phyloP scores from a whole-genome alignment of 2,797 vertebrate genomes.

The Gephyroberyx darwinii region DNA sequence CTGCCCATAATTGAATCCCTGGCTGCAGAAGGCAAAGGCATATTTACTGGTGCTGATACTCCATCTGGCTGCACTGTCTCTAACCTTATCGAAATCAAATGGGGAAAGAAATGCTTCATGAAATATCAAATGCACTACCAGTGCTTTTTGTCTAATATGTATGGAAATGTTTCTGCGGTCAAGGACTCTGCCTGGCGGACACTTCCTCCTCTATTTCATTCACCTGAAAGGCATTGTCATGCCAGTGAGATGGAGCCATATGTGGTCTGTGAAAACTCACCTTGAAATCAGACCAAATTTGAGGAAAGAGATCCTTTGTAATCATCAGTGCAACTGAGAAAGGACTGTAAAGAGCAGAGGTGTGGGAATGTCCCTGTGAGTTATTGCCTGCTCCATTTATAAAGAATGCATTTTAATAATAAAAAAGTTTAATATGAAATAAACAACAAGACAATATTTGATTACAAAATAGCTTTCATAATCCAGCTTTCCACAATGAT shows the following conservation, averaged over 20 bases:
- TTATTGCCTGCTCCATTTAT: no score
- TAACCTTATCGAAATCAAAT: conserved; percentile 74
- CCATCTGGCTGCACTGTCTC: conserved; percentile 57
- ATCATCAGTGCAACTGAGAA: neutral
- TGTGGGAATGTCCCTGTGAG: no score
- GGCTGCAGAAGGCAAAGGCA: conserved; percentile 35
- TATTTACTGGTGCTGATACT: conserved; percentile 54
- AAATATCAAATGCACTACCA: conserved; percentile 63
- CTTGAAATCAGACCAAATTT: neutral
- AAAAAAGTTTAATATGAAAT: no score
- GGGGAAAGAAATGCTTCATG: conserved; percentile 56
- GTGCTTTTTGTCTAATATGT: conserved; percentile 68
- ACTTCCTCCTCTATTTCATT: conserved; percentile 24
- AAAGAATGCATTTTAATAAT: no score
- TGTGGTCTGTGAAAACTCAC: conserved; percentile 5
- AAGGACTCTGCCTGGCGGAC: conserved; percentile 30
- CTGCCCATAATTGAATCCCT: conserved; percentile 64
- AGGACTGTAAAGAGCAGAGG: neutral
- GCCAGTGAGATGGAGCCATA: neutral
- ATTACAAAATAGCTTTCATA: no score
- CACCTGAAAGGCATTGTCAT: conserved; percentile 21
- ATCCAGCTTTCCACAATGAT: no score
- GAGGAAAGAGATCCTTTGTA: neutral
- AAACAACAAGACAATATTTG: no score
- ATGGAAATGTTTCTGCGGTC: conserved; percentile 66